phyloP scores from a whole-genome alignment of 2,113 vertebrate species.

The Anhinga anhinga region DNA sequence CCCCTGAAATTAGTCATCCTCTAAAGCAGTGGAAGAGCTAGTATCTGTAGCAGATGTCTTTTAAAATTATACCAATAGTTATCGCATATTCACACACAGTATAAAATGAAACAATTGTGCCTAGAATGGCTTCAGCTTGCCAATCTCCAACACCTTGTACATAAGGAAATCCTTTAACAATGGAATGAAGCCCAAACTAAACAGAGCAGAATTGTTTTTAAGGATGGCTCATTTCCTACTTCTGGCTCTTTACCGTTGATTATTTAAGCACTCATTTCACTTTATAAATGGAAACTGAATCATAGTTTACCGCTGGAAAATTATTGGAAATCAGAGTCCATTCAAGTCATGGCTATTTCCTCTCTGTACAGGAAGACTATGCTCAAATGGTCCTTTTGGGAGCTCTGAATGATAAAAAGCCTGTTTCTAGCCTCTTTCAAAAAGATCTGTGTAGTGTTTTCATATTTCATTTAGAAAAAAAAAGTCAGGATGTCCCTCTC shows the following conservation, averaged over 20 bases:
- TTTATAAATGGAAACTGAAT: constrained; percentile 83
- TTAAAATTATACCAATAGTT: neutral
- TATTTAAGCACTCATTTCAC: constrained; percentile 70
- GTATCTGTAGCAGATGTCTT: neutral
- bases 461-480: constrained; percentile 36
- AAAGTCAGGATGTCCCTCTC: constrained; percentile 73
- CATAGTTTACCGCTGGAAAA: constrained; percentile 75
- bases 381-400: constrained; percentile 68
- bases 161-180: constrained; percentile 79
- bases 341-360: constrained; percentile 72
- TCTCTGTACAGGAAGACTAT: constrained; percentile 74
- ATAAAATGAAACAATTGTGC: neutral
- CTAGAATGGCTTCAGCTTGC: neutral
- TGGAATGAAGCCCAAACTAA: constrained; percentile 70
- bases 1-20: neutral
- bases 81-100: neutral
- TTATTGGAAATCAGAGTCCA: constrained; percentile 73
- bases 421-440: constrained; percentile 42
- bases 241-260: constrained; percentile 63
- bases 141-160: constrained; percentile 66
- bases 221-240: constrained; percentile 75
- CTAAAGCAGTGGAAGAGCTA: neutral
- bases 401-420: constrained; percentile 72
- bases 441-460: constrained; percentile 53
- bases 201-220: constrained; percentile 73